These are phyloP conservation scores for Actias luna DNA, from an alignment of 2,888 invertebrate genomes.

Conservation along the genomic window DNA sequence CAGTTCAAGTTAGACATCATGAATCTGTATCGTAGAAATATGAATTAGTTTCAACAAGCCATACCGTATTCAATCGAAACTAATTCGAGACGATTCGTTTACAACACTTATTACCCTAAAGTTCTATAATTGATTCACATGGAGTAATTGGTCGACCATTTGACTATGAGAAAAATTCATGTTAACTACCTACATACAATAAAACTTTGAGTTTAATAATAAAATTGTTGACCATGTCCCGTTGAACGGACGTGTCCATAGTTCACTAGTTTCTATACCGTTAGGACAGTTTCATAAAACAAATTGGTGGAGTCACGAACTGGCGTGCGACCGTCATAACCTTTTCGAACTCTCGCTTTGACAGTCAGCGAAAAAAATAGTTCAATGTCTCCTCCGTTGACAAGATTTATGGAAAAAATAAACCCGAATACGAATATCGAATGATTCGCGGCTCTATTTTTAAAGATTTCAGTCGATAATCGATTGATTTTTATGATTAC, in stretches of 20 bases:
- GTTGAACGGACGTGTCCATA: conserved; percentile 42
- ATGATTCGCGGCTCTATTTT: background rate
- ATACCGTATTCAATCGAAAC: background rate
- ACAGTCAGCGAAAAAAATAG: conserved; percentile 27
- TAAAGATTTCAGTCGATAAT: background rate
- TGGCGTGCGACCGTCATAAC: conserved; percentile 46
- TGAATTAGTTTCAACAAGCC: background rate
- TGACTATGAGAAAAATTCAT: background rate
- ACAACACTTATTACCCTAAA: background rate
- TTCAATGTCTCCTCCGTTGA: conserved; percentile 28
- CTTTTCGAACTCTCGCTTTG: conserved; percentile 36
- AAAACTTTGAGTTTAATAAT: conserved; percentile 37
- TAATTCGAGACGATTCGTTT: background rate
- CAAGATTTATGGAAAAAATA: conserved; percentile 8
- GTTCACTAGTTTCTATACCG: conserved; percentile 40
- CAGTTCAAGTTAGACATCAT: too few relatives aligned
- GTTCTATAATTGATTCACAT: background rate
- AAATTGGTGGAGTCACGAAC: conserved; percentile 50
- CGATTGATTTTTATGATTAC: background rate
- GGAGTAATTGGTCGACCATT: conserved; percentile 9
- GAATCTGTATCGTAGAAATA: background rate
- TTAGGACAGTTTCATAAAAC: conserved; percentile 37
- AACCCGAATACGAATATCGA: background rate
- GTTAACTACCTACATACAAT: conserved; percentile 34
- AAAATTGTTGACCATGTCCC: conserved; percentile 40